Base-by-base conservation (phyloP, 2,113 vertebrate genomes). In the Neogale vison region DNA sequence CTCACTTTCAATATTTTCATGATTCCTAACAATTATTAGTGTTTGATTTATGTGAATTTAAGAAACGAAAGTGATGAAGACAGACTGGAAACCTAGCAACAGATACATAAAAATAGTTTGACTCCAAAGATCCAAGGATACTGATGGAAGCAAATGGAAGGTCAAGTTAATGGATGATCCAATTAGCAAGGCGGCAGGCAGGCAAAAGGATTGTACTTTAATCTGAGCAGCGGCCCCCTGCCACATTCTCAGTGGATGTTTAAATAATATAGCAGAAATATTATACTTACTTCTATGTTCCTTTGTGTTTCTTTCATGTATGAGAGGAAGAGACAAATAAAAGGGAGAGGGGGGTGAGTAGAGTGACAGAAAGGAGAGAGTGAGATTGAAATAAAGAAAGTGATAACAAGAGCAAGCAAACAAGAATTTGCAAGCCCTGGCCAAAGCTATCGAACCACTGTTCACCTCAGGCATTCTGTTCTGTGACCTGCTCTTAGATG, bases 31-130 rank as follows among this genome's bases (percentile, higher is more conserved):
- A 9, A 34, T 77, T 65, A 63, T 29, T 79, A 95, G 18, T 74
- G 4, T 88, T 97, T 76, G 23, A 84, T 77, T 76, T 92, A 67
- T 61, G 24, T 69, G 12, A 83, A 71, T 84, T 95, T 83, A 82
- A 83, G 47, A 90, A 69, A 39, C 7, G 1, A 76, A 57, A 17
- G n/a, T 52, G 26, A 83, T 74, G 59, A 50, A 71, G 39, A 45
- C 15, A 88, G 29, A 31, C 11, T 55, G 34, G 67, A 88, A 76
- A 86, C 0, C 45, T 88, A 69, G 24, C 23, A 72, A 90, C 3
- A 69, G 13, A 31, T 29, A 50, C 26, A 55, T 47, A 52, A 87
- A 92, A 59, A 91, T 61, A 76, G 65, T 90, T 84, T 80, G 47
- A 10, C 36, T 91, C 18, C 50, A 90, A 52, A 90, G 45, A 90